phyloP scores from a whole-genome alignment of 2,888 invertebrate genomes.

The Drosophila lutescens region DNA sequence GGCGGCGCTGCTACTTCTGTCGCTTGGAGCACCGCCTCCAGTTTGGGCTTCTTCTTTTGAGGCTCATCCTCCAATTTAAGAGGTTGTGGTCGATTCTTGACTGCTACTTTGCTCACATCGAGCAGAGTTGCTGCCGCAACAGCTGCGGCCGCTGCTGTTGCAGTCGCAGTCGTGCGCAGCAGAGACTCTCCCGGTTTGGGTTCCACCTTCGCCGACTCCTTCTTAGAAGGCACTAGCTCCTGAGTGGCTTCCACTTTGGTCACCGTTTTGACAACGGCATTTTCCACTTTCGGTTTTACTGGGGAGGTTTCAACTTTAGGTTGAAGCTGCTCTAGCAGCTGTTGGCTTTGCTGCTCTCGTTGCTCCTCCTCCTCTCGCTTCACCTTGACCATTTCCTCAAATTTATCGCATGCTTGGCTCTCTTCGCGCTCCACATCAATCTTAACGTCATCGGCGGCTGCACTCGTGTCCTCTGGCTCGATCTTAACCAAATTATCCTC shows the following conservation, averaged over 20 bases:
- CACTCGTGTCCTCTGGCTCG: constrained; percentile 83
- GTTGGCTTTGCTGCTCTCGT: constrained; percentile 20
- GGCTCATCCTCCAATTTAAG: constrained; percentile 69
- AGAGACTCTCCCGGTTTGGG: constrained; percentile 66
- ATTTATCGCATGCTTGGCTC: constrained; percentile 78
- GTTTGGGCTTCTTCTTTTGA: constrained; percentile 67
- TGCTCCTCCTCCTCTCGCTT: constrained; percentile 60
- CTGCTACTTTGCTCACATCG: constrained; percentile 43
- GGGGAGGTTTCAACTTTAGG: constrained; percentile 4
- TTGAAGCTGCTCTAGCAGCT: constrained; percentile 9
- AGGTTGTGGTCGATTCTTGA: constrained; percentile 35
- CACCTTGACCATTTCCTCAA: constrained; percentile 71
- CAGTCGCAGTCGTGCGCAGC: constrained; percentile 47
- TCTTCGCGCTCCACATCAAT: constrained; percentile 84
- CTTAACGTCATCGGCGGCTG: constrained; percentile 82
- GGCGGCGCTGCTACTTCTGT: constrained; percentile 10
- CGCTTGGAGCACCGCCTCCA: constrained; percentile 42
- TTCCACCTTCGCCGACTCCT: constrained; percentile 46
- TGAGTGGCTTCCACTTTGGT: constrained; percentile 16
- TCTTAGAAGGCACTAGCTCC: constrained; percentile 24
- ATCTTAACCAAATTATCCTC: constrained; percentile 83
- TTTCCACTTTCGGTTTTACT: constrained; percentile 43
- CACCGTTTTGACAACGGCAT: constrained; percentile 2
- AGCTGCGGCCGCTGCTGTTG: constrained; percentile 16
- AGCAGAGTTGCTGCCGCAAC: constrained; percentile 21